phyloP scores from a whole-genome alignment of 2,113 vertebrate genomes.

The Tympanuchus pallidicinctus region DNA sequence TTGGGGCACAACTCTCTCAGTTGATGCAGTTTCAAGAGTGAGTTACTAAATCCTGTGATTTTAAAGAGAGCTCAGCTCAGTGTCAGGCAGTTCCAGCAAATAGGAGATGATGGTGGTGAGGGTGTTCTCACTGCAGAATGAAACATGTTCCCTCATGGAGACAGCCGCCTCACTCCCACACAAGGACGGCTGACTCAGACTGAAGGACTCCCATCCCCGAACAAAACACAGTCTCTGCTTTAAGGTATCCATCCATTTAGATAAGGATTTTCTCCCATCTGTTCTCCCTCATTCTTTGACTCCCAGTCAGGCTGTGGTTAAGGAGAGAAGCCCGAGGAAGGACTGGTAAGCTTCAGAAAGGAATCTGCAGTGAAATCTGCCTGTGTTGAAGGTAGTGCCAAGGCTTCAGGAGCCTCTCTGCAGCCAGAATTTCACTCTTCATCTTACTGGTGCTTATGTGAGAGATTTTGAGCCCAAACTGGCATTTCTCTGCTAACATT shows the following conservation, averaged over 20 bases:
- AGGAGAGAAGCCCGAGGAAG: neutral
- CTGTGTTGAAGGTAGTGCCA: neutral
- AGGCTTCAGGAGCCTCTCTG: neutral
- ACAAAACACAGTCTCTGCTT: neutral
- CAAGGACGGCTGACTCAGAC: conserved; percentile 43
- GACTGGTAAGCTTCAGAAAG: neutral
- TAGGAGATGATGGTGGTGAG: neutral
- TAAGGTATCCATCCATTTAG: neutral
- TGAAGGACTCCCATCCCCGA: neutral
- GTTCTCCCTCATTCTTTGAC: neutral
- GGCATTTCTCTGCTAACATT: neutral
- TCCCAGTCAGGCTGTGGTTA: neutral
- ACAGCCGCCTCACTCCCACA: conserved; percentile 43
- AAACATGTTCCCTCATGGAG: conserved; percentile 54
- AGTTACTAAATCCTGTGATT: no score
- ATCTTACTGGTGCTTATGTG: neutral
- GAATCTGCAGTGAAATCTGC: neutral
- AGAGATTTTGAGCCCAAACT: neutral
- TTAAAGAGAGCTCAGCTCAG: neutral
- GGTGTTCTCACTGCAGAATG: conserved; percentile 48
- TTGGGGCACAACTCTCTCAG: no score
- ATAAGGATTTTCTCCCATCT: conserved; percentile 32
- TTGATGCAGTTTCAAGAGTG: no score
- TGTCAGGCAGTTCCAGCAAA: neutral
- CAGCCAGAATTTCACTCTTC: neutral